These are phyloP conservation scores for Botia almorhae DNA, from an alignment of 2,797 vertebrate species.

Conservation along the genomic window DNA sequence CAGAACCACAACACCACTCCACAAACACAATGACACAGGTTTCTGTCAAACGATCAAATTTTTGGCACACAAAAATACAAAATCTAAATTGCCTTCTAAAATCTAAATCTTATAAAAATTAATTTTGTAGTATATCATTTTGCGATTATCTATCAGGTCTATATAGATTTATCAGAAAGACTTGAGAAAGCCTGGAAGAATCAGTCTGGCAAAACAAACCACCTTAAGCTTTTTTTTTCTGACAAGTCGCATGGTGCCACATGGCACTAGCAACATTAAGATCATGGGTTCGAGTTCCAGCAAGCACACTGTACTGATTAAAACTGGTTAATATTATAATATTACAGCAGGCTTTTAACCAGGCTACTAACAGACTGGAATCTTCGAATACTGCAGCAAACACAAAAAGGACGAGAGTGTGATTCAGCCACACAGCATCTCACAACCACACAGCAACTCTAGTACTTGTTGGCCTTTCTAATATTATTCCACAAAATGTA, in stretches of 20 bases:
- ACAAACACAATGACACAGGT: background rate
- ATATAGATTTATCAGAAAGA: no score
- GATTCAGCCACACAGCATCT: background rate
- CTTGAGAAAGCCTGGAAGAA: no score
- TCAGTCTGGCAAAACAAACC: no score
- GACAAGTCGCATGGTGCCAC: no score
- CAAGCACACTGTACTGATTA: no score
- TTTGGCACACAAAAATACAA: background rate
- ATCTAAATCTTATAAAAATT: background rate
- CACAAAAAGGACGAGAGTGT: background rate
- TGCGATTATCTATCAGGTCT: no score
- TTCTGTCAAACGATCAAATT: background rate
- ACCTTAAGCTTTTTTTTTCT: no score
- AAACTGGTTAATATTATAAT: no score
- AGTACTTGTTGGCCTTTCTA: slow-evolving; percentile 5
- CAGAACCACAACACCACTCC: background rate
- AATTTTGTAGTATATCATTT: background rate
- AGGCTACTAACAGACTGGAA: no score
- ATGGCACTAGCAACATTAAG: no score
- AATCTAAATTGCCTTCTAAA: background rate
- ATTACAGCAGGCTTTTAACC: no score
- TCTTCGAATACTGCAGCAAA: background rate
- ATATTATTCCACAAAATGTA: slow-evolving; percentile 11
- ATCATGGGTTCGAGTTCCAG: no score
- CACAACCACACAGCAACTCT: background rate